Evolutionary conservation across 2,797 vertebrate genomes (phyloP).

Genomic region (Mus spretus): DNA sequence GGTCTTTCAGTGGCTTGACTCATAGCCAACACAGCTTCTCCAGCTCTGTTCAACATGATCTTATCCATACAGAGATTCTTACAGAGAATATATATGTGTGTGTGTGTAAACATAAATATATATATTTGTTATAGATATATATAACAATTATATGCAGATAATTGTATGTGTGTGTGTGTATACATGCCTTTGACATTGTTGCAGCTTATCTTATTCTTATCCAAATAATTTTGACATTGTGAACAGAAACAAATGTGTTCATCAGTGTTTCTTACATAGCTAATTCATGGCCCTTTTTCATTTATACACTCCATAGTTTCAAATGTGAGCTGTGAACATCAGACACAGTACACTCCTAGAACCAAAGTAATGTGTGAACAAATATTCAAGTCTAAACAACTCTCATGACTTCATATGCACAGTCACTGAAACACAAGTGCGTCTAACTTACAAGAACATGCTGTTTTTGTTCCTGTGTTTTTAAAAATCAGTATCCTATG

Average conservation of each 20-base stretch:
- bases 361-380: background rate
- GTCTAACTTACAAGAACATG: background rate
- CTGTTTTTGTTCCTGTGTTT: background rate
- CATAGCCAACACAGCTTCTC: background rate
- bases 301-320: background rate
- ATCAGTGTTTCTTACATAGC: background rate
- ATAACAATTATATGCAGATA: too few relatives aligned
- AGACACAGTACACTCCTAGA: background rate
- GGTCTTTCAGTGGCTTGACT: background rate
- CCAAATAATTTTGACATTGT: background rate
- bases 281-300: background rate
- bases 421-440: background rate
- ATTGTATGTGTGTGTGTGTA: too few relatives aligned
- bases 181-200: background rate
- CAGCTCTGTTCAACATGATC: background rate
- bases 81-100: background rate
- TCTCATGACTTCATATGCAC: background rate
- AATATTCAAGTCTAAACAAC: conserved; percentile 1
- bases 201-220: too few relatives aligned
- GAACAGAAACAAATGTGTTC: background rate
- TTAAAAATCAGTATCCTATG: background rate
- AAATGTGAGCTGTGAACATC: background rate
- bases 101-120: too few relatives aligned
- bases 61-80: background rate
- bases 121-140: too few relatives aligned